phyloP scores from a whole-genome alignment of 2,888 invertebrate genomes.

The Timandra comae region DNA sequence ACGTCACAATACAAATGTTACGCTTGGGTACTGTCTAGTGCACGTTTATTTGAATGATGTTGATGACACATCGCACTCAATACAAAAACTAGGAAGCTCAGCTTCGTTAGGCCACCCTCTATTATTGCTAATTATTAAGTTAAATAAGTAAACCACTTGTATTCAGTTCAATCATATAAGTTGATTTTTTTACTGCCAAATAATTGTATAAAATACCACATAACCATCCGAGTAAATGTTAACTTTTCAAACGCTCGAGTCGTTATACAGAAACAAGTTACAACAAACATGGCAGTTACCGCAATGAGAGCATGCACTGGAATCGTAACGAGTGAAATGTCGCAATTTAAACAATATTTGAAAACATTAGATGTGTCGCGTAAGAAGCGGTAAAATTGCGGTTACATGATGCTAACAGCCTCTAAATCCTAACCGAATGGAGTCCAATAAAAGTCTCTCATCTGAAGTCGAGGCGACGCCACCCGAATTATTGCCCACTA shows the following conservation, averaged over 20 bases:
- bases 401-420: constrained; percentile 47
- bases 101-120: no score
- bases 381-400: constrained; percentile 37
- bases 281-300: no score
- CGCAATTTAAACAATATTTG: constrained; percentile 44
- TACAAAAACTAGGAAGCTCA: no score
- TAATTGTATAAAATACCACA: no score
- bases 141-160: no score
- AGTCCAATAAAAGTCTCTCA: constrained; percentile 47
- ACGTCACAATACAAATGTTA: constrained; percentile 53
- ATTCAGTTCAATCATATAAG: no score
- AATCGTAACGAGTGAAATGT: constrained; percentile 37
- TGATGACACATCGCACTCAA: no score
- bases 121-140: no score
- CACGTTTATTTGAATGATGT: background rate
- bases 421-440: constrained; percentile 46
- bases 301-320: constrained; percentile 1
- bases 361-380: constrained; percentile 36
- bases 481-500: constrained; percentile 16
- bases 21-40: constrained; percentile 36
- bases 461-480: constrained; percentile 35
- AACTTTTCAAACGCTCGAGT: no score
- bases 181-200: no score
- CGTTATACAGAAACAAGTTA: no score
- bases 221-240: no score